Evolutionary conservation across 2,797 vertebrate genomes (phyloP).

Genomic region (Xenentodon cancila): DNA sequence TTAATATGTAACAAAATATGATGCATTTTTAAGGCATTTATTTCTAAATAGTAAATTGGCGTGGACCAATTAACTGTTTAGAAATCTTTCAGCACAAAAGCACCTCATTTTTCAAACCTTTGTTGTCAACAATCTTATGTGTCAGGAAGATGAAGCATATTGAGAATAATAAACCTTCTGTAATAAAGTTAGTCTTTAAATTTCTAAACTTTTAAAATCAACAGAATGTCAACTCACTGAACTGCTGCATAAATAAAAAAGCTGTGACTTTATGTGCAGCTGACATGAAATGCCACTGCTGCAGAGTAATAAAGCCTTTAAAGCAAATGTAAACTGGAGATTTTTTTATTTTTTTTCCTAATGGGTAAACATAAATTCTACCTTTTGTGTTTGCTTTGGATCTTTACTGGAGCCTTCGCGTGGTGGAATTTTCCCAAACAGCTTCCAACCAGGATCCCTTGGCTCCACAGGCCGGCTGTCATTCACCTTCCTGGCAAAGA

Average conservation of each 20-base stretch:
- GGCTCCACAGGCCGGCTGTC: slow-evolving; percentile 80
- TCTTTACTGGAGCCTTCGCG: slow-evolving; percentile 84
- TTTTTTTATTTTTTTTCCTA: no score
- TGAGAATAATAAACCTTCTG: no score
- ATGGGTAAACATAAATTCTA: slow-evolving; percentile 56
- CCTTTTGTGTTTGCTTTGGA: slow-evolving; percentile 85
- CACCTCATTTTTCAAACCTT: no score
- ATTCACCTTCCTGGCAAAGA: slow-evolving; percentile 88
- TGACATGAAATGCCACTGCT: background rate
- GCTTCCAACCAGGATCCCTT: slow-evolving; percentile 89
- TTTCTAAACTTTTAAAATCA: background rate
- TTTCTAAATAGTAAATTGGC: no score
- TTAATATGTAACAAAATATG: background rate
- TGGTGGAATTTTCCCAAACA: slow-evolving; percentile 89
- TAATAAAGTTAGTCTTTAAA: no score
- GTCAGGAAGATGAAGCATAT: no score
- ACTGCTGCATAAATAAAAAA: background rate
- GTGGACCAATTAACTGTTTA: no score
- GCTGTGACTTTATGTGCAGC: background rate
- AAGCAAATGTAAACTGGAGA: background rate
- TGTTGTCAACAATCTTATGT: no score
- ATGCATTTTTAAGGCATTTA: no score
- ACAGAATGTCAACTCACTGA: background rate
- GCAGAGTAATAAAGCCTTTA: background rate
- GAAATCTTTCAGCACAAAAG: no score